Evolutionary conservation across 2,113 vertebrate species (phyloP).

Genomic region (Mus musculus): DNA sequence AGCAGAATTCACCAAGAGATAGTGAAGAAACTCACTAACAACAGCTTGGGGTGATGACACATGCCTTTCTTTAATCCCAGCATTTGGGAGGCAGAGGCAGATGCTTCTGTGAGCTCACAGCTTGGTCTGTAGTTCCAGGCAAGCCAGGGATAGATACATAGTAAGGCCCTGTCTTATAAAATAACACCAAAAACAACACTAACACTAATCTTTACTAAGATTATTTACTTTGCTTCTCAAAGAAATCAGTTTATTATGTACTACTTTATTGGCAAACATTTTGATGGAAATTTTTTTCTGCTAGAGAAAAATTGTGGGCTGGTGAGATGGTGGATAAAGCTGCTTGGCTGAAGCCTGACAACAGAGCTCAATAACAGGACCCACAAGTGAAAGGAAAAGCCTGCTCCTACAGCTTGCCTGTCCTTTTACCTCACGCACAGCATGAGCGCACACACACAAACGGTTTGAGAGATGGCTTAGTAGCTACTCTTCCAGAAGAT

Average conservation of each 20-base stretch:
- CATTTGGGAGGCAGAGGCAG: background rate
- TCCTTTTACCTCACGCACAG: background rate
- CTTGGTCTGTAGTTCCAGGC: background rate
- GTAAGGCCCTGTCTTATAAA: background rate
- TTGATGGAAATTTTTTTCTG: background rate
- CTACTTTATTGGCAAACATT: slow-evolving; percentile 34
- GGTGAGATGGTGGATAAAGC: background rate
- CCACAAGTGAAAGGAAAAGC: background rate
- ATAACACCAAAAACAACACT: background rate
- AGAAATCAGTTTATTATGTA: background rate
- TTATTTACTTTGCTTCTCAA: background rate
- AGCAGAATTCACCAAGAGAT: background rate
- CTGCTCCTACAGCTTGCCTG: background rate
- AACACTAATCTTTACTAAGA: too few relatives aligned
- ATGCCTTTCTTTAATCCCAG: background rate
- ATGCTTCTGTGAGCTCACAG: background rate
- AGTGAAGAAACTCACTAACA: background rate
- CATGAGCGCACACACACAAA: background rate
- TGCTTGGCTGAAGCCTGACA: background rate
- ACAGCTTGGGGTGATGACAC: background rate
- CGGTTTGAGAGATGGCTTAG: background rate
- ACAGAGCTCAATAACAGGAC: background rate
- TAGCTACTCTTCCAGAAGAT: background rate
- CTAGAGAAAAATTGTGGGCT: background rate
- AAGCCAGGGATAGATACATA: background rate